These are phyloP conservation scores for Drosophila multiciliata DNA, from an alignment of 2,888 invertebrate genomes.

Conservation along the genomic window DNA sequence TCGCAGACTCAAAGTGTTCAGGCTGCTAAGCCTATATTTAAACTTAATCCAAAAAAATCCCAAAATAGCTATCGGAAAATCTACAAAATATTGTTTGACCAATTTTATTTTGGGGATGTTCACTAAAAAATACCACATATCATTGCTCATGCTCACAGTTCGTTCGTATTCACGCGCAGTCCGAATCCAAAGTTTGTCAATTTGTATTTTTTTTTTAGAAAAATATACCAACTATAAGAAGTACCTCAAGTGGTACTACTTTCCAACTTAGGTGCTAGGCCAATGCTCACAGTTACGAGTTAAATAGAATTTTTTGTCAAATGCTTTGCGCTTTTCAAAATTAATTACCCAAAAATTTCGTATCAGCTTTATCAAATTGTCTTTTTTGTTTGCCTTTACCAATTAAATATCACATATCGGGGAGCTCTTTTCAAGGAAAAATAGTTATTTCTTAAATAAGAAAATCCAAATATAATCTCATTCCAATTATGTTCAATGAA, in stretches of 20 bases:
- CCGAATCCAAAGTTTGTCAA: conserved; percentile 28
- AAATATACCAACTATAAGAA: conserved; percentile 52
- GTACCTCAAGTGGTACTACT: conserved; percentile 20
- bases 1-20: conserved; percentile 46
- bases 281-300: conserved; percentile 82
- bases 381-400: conserved; percentile 37
- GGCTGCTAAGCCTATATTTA: conserved; percentile 59
- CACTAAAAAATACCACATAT: conserved; percentile 74
- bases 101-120: conserved; percentile 28
- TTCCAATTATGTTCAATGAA: conserved; percentile 53
- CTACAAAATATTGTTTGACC: conserved; percentile 38
- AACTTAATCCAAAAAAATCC: conserved; percentile 62
- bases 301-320: conserved; percentile 34
- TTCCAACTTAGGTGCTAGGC: conserved; percentile 70
- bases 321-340: conserved; percentile 39
- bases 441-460: conserved; percentile 58
- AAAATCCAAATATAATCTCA: conserved; percentile 62
- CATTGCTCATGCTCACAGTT: conserved; percentile 70
- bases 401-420: conserved; percentile 84
- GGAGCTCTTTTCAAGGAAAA: conserved; percentile 81
- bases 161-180: conserved; percentile 34
- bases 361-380: conserved; percentile 38
- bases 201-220: conserved; percentile 37
- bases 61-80: conserved; percentile 62
- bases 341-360: conserved; percentile 42